Evolutionary conservation across 2,113 vertebrate species (phyloP), one percentile per base, ranked within the genome.

Genomic region (Gadus chalcogrammus): DNA sequence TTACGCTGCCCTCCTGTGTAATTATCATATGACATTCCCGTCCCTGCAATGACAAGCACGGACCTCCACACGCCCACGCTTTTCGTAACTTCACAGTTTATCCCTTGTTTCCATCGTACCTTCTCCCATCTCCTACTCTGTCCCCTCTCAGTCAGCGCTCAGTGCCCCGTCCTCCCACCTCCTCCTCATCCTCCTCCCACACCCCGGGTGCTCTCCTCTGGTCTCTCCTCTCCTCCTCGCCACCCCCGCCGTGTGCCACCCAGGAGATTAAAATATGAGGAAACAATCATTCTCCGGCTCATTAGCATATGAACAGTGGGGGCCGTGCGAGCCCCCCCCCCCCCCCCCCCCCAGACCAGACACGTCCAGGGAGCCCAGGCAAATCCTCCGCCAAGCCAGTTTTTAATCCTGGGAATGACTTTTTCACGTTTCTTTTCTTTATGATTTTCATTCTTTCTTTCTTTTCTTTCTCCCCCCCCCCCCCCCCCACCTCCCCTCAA

Each of bases 221-320:
- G 16, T 28, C 28, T 35, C 28, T 35, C 27, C 60, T 61, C 71
- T 67, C 67, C 74, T 71, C 63, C 42, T 4, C 42, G 22, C 73
- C 71, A 77, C 76, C n/a, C 42, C 66, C 64, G 22, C 65, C 61
- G 63, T 58, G 52, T 62, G 77, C 78, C 24, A 55, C 64, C 79
- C 76, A 70, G 85, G 82, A 87, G 88, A 92, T 92, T 92, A 87
- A 91, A 90, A 92, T 89, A 88, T 83, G 88, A 90, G 89, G 87
- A 92, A 92, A 92, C 90, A 92, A 91, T 92, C 89, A 89, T 80
- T 74, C 83, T 76, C 75, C 59, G 42, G 66, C 83, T 88, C 73
- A 91, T 93, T 92, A 89, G 84, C 89, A 91, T 91, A 90, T 90
- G 91, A 92, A 92, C 87, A 18, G 84, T 79, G 76, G 84, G 73